Percentiles rank a stretch among this genome's conserved stretches.
phyloP scores from a whole-genome alignment of 1,140 invertebrate species.

The Cydia splendana region DNA sequence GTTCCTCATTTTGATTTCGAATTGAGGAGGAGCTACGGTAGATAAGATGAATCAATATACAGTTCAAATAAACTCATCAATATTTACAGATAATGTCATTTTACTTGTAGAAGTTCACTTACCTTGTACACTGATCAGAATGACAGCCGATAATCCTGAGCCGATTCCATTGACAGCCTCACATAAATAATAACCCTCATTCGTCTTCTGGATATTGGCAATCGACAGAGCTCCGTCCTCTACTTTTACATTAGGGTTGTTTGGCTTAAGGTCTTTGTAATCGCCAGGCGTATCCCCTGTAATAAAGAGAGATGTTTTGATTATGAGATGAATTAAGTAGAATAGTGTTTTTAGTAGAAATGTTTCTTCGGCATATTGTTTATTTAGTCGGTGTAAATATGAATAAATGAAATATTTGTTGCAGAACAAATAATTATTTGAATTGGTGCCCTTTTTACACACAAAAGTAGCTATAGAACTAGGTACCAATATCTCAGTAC shows the following conservation, averaged over 20 bases:
- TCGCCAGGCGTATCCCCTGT: constrained; percentile 93
- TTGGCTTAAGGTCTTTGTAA: constrained; percentile 94
- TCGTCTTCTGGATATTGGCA: constrained; percentile 93
- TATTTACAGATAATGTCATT: background rate
- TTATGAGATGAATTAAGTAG: background rate
- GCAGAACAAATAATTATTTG: no score
- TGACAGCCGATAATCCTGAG: constrained; percentile 94
- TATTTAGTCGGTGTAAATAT: no score
- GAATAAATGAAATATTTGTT: no score
- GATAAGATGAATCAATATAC: constrained; percentile 33
- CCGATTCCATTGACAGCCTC: constrained; percentile 98
- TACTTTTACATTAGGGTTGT: constrained; percentile 92
- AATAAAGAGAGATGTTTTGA: constrained; percentile 41
- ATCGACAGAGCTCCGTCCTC: constrained; percentile 91
- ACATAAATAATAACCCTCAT: constrained; percentile 97
- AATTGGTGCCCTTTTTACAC: no score
- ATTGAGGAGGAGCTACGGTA: constrained; percentile 91
- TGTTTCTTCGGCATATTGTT: no score
- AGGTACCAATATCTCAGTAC: no score
- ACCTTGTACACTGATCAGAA: constrained; percentile 96
- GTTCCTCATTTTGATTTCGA: constrained; percentile 94
- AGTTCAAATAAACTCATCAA: background rate
- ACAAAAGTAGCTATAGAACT: no score
- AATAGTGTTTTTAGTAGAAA: no score
- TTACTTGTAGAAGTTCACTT: constrained; percentile 46